Evolutionary conservation across 2,797 vertebrate species (phyloP), one percentile per base, ranked within the genome.

Genomic region (Geotria australis): DNA sequence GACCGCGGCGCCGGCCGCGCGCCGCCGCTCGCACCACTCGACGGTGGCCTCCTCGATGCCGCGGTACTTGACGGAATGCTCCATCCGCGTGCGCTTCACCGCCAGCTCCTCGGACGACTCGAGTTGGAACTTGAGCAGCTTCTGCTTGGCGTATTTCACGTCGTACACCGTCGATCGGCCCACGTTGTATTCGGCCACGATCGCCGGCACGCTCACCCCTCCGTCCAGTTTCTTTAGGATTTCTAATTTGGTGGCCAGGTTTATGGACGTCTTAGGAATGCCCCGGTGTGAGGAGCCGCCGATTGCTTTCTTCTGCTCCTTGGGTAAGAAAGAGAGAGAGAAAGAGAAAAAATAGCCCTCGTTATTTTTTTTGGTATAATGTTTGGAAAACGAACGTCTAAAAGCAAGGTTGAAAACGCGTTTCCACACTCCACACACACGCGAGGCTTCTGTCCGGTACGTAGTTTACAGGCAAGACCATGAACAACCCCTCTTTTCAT

Each of bases 91-190:
- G 60, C 65, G 68, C 57, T 61, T 58, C 46, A 57, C 60, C 45
- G 61, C 58, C 10, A 58, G 11, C 55, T 64, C 59, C 48, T 62
- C 63, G 47, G 62, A 62, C 57, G 62, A 56, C 57, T 66, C 65
- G 10, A 64, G 56, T 13, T 66, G 48, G 61, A 66, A 65, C 53
- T 64, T 60, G 46, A 63, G 60, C 60, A 65, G 65, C 56, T 61
- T 60, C 24, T 64, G 60, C 57, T 63, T 63, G 57, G 63, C 63
- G 58, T 64, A 63, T 47, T 62, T 65, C 60, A 63, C 63, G 47
- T 66, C 61, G 60, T 63, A 64, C 61, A 64, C 64, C 60, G 61
- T 64, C 61, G 57, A 68, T n/a, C 66, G 66, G 57, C 60, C 63
- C 51, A 65, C 62, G 57, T 59, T 60, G 60, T 62, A 65, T 60